Conservation (phyloP, 2,113 vertebrate species). For the Protomyctophum bolini region DNA sequence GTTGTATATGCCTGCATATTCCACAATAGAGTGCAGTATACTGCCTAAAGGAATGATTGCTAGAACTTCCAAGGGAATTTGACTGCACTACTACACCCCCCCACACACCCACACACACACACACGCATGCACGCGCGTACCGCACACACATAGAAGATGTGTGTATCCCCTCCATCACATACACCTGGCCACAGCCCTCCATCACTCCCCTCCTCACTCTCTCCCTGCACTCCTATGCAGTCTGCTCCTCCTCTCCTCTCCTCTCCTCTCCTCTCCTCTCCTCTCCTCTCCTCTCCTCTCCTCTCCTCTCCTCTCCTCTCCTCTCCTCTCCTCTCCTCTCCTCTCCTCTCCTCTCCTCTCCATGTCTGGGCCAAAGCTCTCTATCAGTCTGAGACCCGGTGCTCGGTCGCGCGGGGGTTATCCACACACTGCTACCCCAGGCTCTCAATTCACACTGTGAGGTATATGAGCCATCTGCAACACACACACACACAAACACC, state of each 20-base stretch:
- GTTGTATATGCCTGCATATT: slow-evolving; percentile 23
- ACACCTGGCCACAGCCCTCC: slow-evolving; percentile 55
- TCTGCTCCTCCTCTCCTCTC: slow-evolving; percentile 47
- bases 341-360: slow-evolving; percentile 46
- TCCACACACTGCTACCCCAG: slow-evolving; percentile 49
- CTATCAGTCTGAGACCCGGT: slow-evolving; percentile 41
- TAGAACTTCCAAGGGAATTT: slow-evolving; percentile 54
- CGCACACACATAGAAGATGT: too few species aligned
- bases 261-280: too few species aligned
- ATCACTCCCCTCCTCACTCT: slow-evolving; percentile 44
- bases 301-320: too few species aligned
- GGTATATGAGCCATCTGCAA: slow-evolving; percentile 19
- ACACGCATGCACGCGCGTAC: too few species aligned
- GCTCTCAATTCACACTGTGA: slow-evolving; percentile 25
- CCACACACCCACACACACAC: slow-evolving; percentile 20
- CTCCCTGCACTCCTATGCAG: slow-evolving; percentile 28
- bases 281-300: too few species aligned
- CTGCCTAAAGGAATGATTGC: slow-evolving; percentile 58
- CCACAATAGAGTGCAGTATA: background rate
- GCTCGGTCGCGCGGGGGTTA: slow-evolving; percentile 52
- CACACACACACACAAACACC: slow-evolving; percentile 12
- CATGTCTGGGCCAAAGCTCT: slow-evolving; percentile 47
- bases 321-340: too few species aligned
- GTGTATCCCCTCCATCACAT: slow-evolving; percentile 48
- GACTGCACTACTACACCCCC: slow-evolving; percentile 44